A percentile compares a stretch with the other conserved stretches of the same genome.
phyloP scores from a whole-genome alignment of 2,888 invertebrate species.

The Anoplius nigerrimus region DNA sequence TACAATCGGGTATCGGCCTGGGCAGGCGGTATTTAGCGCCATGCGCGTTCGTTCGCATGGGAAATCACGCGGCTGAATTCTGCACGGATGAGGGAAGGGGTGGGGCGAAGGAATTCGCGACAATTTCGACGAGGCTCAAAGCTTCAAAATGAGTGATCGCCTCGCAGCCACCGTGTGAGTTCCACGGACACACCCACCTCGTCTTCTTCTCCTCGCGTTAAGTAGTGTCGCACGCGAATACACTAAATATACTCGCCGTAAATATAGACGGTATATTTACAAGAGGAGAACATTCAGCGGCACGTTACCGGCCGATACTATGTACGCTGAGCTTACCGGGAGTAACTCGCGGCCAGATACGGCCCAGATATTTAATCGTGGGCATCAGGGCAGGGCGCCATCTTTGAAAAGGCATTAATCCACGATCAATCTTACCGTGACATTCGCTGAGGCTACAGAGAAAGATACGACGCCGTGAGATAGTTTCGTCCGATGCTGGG shows the following conservation, averaged over 20 bases:
- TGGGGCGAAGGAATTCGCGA: conserved; percentile 49
- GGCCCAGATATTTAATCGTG: conserved; percentile 44
- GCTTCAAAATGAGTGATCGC: conserved; percentile 72
- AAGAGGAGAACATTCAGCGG: conserved; percentile 64
- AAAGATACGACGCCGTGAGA: too few relatives aligned
- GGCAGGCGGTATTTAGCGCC: too few relatives aligned
- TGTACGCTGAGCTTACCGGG: too few relatives aligned
- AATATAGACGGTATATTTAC: conserved; percentile 74
- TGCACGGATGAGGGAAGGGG: conserved; percentile 39
- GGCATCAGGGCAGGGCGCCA: conserved; percentile 43
- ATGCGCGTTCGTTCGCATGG: too few relatives aligned
- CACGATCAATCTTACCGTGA: too few relatives aligned
- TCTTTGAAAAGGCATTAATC: too few relatives aligned
- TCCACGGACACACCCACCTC: conserved; percentile 71
- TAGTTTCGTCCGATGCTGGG: too few relatives aligned
- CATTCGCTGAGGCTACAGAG: too few relatives aligned
- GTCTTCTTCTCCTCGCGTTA: conserved; percentile 57
- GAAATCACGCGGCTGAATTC: too few relatives aligned
- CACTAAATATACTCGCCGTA: conserved; percentile 70
- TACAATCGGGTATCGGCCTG: too few relatives aligned
- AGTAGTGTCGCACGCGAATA: conserved; percentile 67
- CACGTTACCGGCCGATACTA: too few relatives aligned
- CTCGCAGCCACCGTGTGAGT: conserved; percentile 59
- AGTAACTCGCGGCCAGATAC: conserved; percentile 5
- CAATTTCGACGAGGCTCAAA: conserved; percentile 50